Percentiles rank a stretch among this genome's conserved stretches.
phyloP scores from a whole-genome alignment of 92 coral and sea anemone species.

The Meandrina meandrites region DNA sequence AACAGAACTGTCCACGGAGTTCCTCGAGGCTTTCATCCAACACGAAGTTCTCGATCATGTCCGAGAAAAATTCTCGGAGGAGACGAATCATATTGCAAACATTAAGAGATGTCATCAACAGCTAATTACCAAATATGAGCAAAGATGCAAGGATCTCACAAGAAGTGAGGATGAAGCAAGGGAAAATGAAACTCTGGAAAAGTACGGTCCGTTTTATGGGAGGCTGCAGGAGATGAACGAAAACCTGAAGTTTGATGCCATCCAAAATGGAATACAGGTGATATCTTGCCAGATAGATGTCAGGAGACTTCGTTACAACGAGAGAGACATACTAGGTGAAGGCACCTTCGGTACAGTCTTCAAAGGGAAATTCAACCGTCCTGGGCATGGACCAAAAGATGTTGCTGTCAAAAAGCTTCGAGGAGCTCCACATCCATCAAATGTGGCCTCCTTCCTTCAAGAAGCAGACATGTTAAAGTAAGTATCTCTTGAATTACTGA shows the following conservation, averaged over 20 bases:
- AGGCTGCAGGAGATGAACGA: background rate
- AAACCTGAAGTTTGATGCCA: constrained; percentile 18
- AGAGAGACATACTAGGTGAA: background rate
- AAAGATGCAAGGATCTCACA: constrained; percentile 24
- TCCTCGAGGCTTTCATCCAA: constrained; percentile 1
- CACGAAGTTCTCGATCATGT: background rate
- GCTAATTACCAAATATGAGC: constrained; percentile 26
- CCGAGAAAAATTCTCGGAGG: constrained; percentile 8
- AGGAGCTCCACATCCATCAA: constrained; percentile 7
- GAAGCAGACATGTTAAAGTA: constrained; percentile 31
- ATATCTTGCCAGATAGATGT: constrained; percentile 11
- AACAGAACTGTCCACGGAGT: background rate
- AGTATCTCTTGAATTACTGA: background rate
- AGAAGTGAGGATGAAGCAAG: constrained; percentile 1
- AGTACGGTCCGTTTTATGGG: background rate
- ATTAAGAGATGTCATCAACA: constrained; percentile 5
- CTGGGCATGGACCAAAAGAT: constrained; percentile 8
- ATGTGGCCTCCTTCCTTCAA: constrained; percentile 11
- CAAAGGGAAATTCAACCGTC: constrained; percentile 7
- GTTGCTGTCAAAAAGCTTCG: constrained; percentile 25
- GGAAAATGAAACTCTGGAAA: background rate
- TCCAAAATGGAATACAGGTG: constrained; percentile 25
- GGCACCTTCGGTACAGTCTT: constrained; percentile 5
- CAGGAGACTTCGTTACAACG: background rate
- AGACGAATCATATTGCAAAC: constrained; percentile 9